phyloP scores from a whole-genome alignment of 2,888 invertebrate genomes.

The Polyommatus icarus region DNA sequence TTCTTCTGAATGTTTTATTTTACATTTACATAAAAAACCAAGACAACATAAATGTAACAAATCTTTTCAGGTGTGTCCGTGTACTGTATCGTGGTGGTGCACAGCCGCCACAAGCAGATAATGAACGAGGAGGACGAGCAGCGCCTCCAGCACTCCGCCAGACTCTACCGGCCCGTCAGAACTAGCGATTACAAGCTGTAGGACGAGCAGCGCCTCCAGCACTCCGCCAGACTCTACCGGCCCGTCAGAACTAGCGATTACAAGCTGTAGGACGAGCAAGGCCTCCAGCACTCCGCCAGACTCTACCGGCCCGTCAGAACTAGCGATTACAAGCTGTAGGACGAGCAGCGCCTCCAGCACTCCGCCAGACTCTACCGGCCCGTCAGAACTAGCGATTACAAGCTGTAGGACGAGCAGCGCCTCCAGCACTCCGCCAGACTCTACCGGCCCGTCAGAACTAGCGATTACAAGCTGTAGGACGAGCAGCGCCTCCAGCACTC shows the following conservation, averaged over 20 bases:
- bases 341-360: conserved; percentile 57
- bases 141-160: conserved; percentile 60
- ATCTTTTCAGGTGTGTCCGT: conserved; percentile 61
- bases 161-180: conserved; percentile 57
- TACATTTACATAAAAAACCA: too few relatives aligned
- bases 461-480: too few relatives aligned
- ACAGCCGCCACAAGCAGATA: conserved; percentile 71
- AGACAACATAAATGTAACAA: too few relatives aligned
- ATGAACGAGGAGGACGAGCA: conserved; percentile 62
- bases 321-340: conserved; percentile 39
- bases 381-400: conserved; percentile 43
- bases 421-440: too few relatives aligned
- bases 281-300: conserved; percentile 63
- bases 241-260: conserved; percentile 46
- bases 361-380: conserved; percentile 62
- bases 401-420: too few relatives aligned
- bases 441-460: too few relatives aligned
- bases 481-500: too few relatives aligned
- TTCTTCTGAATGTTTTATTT: too few relatives aligned
- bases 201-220: conserved; percentile 56
- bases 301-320: conserved; percentile 55
- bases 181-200: conserved; percentile 38
- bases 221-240: conserved; percentile 61
- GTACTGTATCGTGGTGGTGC: conserved; percentile 70
- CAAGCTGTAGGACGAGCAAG: conserved; percentile 48